Percentiles rank a stretch among this genome's conserved stretches.
These are phyloP conservation scores for Zonitis immaculata DNA, from an alignment of 2,888 invertebrate genomes.

Conservation along the genomic window DNA sequence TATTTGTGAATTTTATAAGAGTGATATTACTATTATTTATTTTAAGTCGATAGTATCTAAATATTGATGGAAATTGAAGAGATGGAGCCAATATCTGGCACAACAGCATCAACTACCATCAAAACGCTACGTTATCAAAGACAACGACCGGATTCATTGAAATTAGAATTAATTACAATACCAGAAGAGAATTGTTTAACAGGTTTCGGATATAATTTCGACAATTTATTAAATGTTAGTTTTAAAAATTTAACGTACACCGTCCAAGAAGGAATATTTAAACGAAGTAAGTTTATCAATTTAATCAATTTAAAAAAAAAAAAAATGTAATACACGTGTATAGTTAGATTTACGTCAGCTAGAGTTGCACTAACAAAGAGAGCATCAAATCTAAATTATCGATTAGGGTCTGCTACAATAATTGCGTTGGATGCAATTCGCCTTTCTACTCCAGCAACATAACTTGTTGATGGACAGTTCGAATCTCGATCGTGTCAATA, in stretches of 20 bases:
- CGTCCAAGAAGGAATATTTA: conserved; percentile 57
- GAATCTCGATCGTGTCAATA: too few species aligned
- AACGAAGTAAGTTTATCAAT: conserved; percentile 57
- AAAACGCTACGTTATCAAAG: conserved; percentile 4
- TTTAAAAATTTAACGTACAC: conserved; percentile 64
- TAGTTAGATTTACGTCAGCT: too few species aligned
- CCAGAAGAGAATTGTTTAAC: conserved; percentile 35
- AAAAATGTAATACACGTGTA: too few species aligned
- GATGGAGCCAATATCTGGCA: background rate
- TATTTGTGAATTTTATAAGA: background rate
- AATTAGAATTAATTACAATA: conserved; percentile 39
- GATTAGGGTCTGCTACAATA: too few species aligned
- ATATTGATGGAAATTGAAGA: too few species aligned
- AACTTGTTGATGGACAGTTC: too few species aligned
- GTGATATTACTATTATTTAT: background rate
- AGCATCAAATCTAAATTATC: too few species aligned
- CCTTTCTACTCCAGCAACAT: too few species aligned
- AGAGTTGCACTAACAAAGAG: too few species aligned
- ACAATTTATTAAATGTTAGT: conserved; percentile 54
- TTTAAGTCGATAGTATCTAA: too few species aligned
- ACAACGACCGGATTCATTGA: conserved; percentile 39
- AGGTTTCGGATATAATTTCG: conserved; percentile 24
- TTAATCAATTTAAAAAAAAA: too few species aligned
- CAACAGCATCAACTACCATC: background rate
- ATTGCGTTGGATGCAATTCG: too few species aligned